Base-by-base conservation (phyloP, 1,140 invertebrate genomes). In the Drosophila rufa region DNA sequence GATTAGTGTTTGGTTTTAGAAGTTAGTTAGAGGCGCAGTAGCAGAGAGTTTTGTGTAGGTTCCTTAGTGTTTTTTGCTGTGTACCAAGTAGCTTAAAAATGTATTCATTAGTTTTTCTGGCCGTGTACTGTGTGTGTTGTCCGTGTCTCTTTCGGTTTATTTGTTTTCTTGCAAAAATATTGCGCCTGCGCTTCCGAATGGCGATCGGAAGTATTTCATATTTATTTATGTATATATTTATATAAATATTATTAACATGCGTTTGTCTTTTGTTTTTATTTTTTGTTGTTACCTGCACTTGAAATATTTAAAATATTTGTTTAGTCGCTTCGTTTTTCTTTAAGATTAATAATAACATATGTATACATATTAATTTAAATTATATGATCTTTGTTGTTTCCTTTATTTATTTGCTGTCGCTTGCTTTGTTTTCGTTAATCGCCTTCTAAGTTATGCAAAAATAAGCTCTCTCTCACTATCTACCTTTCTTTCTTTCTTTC, bases 1-100 rank as follows among this genome's bases (percentile, higher is more conserved):
- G 74, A 77, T 77, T 77, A 77, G 74, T 77, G 73, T 68, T 77
- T 77, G 47, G 43, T 77, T 68, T 75, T 66, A 75, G 73, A 77
- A 77, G 56, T 68, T 77, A 77, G 74, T 77, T 77, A 77, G 75
- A 77, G 75, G 74, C 75, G 75, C 75, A 77, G 67, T 77, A 77
- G 74, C 74, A 77, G 74, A 77, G 43, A 77, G 75, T 77, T 77
- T 15, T 17, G 38, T 64, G 46, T 57, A 40, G 38, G 47, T 76
- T 43, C 11, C 45, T 75, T 75, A 36, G 42, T 58, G 64, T 36
- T 43, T 19, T 30, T 66, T 33, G 36, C 64, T 50, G 64, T 68
- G 38, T 69, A 66, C 46, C 66, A 50, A 64, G 27, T 65, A 55
- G 43, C 71, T 75, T 74, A 47, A 43, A 64, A 75, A 75, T 62